Conservation (phyloP, 53 echinoderm and acorn worm genomes). For the Holothuria leucospilota region DNA sequence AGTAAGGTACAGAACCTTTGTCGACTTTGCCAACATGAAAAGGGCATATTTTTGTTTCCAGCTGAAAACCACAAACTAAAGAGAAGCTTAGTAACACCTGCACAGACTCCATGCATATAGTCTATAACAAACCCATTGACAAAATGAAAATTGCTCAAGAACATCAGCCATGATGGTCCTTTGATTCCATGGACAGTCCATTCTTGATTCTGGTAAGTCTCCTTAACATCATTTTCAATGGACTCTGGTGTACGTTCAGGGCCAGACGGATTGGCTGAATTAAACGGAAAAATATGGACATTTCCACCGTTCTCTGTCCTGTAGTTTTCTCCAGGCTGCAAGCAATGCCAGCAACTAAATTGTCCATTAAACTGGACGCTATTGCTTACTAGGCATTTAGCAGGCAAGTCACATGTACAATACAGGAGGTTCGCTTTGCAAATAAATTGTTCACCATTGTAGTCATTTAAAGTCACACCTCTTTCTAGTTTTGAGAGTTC, state of each 20-base stretch:
- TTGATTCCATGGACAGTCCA: slow-evolving; percentile 49
- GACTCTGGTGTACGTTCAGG: slow-evolving; percentile 37
- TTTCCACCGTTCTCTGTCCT: slow-evolving; percentile 64
- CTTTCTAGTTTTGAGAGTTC: slow-evolving; percentile 40
- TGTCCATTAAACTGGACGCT: slow-evolving; percentile 65
- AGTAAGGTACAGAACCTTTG: slow-evolving; percentile 34
- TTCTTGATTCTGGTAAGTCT: slow-evolving; percentile 35
- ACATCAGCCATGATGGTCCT: slow-evolving; percentile 61
- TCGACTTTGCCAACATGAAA: slow-evolving; percentile 37
- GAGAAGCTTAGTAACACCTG: slow-evolving; percentile 60
- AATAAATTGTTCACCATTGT: slow-evolving; percentile 33
- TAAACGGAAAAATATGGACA: slow-evolving; percentile 52
- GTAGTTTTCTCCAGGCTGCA: slow-evolving; percentile 53
- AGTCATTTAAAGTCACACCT: slow-evolving; percentile 39
- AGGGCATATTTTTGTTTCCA: not conserved
- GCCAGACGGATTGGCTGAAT: slow-evolving; percentile 42
- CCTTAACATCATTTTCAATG: slow-evolving; percentile 14
- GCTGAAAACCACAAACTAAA: slow-evolving; percentile 42
- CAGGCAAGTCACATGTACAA: slow-evolving; percentile 66
- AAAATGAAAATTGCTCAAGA: slow-evolving; percentile 35
- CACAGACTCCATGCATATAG: slow-evolving; percentile 64
- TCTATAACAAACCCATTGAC: slow-evolving; percentile 53
- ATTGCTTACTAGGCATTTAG: slow-evolving; percentile 51
- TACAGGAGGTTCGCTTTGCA: slow-evolving; percentile 44
- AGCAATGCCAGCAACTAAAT: slow-evolving; percentile 54